Percentiles rank a stretch among this genome's conserved stretches.
These are phyloP conservation scores for Drosophila phalerata DNA, from an alignment of 2,888 invertebrate species.

Conservation along the genomic window DNA sequence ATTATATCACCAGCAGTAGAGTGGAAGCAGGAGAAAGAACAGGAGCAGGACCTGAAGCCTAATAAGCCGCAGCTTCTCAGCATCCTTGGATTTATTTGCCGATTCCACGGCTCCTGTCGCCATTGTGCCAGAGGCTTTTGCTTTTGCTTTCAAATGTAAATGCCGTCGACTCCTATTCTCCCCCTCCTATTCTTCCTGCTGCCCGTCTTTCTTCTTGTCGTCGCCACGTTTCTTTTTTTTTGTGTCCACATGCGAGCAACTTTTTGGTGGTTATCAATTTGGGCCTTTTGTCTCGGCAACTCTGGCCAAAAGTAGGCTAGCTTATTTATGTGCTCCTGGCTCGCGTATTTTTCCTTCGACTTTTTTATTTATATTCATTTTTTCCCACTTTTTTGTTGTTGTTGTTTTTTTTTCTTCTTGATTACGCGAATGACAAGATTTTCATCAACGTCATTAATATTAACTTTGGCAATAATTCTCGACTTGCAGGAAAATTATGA, in stretches of 20 bases:
- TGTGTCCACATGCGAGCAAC: conserved; percentile 64
- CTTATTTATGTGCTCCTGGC: conserved; percentile 72
- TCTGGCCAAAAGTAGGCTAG: conserved; percentile 39
- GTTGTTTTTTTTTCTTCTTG: conserved; percentile 50
- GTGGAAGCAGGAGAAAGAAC: conserved; percentile 28
- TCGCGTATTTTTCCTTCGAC: conserved; percentile 23
- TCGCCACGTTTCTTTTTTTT: conserved; percentile 33
- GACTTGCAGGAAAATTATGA: conserved; percentile 77
- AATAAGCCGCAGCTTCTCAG: conserved; percentile 65
- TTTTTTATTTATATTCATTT: conserved; percentile 43
- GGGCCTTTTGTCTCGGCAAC: conserved; percentile 63
- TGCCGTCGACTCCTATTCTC: conserved; percentile 57
- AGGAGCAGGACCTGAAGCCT: conserved; percentile 35
- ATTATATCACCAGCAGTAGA: conserved; percentile 73
- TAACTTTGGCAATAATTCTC: conserved; percentile 83
- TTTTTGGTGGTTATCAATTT: conserved; percentile 75
- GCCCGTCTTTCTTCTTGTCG: conserved; percentile 3
- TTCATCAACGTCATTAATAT: conserved; percentile 83
- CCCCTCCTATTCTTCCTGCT: conserved; percentile 20
- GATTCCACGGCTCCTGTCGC: conserved; percentile 40
- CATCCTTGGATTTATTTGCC: conserved; percentile 35
- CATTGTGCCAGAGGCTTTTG: conserved; percentile 64
- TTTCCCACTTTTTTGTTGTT: conserved; percentile 14
- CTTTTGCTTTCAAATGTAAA: conserved; percentile 74
- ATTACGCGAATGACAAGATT: conserved; percentile 79